phyloP scores from a whole-genome alignment of 2,888 invertebrate species.

The Amphipyra tragopoginis region DNA sequence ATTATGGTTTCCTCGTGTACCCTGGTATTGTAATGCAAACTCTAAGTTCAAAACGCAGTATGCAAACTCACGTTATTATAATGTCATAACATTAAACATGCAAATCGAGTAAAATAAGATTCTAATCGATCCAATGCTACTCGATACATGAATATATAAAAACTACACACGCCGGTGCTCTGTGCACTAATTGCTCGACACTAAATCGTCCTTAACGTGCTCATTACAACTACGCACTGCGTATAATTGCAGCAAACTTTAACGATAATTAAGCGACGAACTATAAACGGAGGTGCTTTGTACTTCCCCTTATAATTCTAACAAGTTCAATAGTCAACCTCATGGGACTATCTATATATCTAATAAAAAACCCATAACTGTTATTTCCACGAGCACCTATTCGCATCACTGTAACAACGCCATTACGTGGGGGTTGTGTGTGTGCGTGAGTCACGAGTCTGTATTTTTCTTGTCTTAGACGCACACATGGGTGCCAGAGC shows the following conservation, averaged over 20 bases:
- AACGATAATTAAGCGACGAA: constrained; percentile 45
- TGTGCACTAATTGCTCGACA: constrained; percentile 50
- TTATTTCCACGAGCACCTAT: constrained; percentile 63
- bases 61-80: constrained; percentile 43
- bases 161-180: constrained; percentile 22
- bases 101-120: constrained; percentile 51
- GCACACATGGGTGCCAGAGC: constrained; percentile 54
- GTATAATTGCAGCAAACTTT: constrained; percentile 54
- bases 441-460: constrained; percentile 71
- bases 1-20: constrained; percentile 35
- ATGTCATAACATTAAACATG: constrained; percentile 58
- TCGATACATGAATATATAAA: constrained; percentile 32
- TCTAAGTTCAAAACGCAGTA: constrained; percentile 44
- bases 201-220: constrained; percentile 42
- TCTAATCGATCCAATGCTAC: constrained; percentile 29
- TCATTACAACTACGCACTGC: constrained; percentile 38
- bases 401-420: constrained; percentile 65
- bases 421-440: constrained; percentile 49
- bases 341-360: constrained; percentile 42
- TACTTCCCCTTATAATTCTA: constrained; percentile 57
- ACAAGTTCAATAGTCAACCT: constrained; percentile 59
- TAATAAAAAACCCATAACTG: constrained; percentile 62
- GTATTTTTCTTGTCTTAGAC: constrained; percentile 62
- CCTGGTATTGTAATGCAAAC: constrained; percentile 30
- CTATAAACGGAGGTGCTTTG: constrained; percentile 45